Evolutionary conservation across 2,888 invertebrate species (phyloP).

Genomic region (Napeogenes sylphis): DNA sequence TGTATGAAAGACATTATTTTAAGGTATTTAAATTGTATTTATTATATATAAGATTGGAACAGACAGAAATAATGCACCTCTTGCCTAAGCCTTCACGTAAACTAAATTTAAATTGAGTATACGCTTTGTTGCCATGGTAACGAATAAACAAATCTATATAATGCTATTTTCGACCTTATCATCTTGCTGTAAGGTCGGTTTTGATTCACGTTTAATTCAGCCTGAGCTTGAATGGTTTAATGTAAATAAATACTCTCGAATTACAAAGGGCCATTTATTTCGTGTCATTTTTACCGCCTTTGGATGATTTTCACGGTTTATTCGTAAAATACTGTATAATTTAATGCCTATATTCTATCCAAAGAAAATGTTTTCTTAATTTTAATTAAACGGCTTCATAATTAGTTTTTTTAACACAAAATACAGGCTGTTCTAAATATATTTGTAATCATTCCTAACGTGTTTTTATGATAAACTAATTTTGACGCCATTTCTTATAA

Average conservation of each 20-base stretch:
- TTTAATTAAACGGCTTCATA: background rate
- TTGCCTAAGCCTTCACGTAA: slow-evolving; percentile 25
- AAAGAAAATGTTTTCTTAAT: background rate
- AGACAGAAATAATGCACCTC: slow-evolving; percentile 12
- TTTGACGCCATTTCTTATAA: background rate
- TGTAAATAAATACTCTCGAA: slow-evolving; percentile 22
- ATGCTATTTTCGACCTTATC: background rate
- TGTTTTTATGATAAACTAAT: background rate
- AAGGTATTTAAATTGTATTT: too few relatives aligned
- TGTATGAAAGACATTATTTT: too few relatives aligned
- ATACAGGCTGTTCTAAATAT: background rate
- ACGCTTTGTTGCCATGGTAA: too few relatives aligned
- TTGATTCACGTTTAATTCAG: slow-evolving; percentile 3
- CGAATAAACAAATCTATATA: too few relatives aligned
- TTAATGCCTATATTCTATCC: background rate
- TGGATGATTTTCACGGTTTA: background rate
- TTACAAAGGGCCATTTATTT: slow-evolving; percentile 12
- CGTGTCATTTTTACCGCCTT: slow-evolving; percentile 10
- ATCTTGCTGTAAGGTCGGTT: background rate
- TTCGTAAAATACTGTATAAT: background rate
- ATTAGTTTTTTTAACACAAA: too few relatives aligned
- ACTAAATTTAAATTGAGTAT: background rate
- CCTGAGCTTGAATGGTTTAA: slow-evolving; percentile 10
- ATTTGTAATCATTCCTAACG: background rate
- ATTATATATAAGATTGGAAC: slow-evolving; percentile 6